Percentiles rank a stretch among this genome's conserved stretches.
phyloP scores from a whole-genome alignment of 2,797 vertebrate species.

The Tachyglossus aculeatus region DNA sequence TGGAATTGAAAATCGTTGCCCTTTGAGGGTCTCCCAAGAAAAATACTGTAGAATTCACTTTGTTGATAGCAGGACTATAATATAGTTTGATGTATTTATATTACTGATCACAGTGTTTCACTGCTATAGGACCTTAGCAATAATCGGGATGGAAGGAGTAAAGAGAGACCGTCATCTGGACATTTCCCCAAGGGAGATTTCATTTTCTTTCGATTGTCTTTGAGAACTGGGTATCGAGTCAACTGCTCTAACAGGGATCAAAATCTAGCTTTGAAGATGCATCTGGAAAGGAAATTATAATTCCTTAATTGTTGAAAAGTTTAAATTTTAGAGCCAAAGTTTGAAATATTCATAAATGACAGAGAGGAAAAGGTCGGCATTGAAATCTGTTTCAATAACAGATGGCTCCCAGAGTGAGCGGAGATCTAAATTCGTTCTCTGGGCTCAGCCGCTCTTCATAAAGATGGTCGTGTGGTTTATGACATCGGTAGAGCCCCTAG shows the following conservation, averaged over 20 bases:
- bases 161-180: constrained; percentile 50
- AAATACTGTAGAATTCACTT: no score
- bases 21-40: no score
- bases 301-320: constrained; percentile 65
- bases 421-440: constrained; percentile 51
- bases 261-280: constrained; percentile 54
- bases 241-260: not conserved
- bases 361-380: constrained; percentile 54
- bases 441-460: constrained; percentile 40
- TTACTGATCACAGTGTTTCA: not conserved
- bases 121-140: constrained; percentile 5
- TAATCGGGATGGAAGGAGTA: constrained; percentile 37
- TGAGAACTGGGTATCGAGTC: constrained; percentile 40
- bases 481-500: constrained; percentile 46
- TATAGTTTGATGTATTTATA: no score
- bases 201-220: constrained; percentile 28
- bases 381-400: constrained; percentile 59
- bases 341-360: constrained; percentile 57
- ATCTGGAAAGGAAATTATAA: constrained; percentile 59
- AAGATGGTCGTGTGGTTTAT: constrained; percentile 37
- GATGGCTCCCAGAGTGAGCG: constrained; percentile 59
- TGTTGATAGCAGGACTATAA: no score
- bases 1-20: no score
- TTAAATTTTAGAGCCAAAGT: constrained; percentile 66
- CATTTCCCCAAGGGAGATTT: not conserved